Base-by-base conservation (phyloP, 2,888 invertebrate genomes). In the Dione juno region DNA sequence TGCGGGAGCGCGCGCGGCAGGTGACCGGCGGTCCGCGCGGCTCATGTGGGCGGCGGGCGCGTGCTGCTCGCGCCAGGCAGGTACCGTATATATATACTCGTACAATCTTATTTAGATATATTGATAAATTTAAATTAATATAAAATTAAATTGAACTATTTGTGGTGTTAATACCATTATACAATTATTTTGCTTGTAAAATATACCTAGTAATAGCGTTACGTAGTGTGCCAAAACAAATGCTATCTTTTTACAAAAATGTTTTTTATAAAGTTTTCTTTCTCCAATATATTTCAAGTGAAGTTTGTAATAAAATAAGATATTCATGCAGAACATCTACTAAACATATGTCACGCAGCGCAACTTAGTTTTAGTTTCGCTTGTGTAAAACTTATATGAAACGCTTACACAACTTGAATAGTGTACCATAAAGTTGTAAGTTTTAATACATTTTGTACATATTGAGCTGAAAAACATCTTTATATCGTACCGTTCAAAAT, bases 21-120 rank as follows among this genome's bases (percentile, higher is more conserved):
- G 92, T 91, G 91, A 91, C 93, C 90, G 89, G 75, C 89, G 90
- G 86, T 81, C 81, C 83, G 81, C 88, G 89, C 92, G 89, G 93
- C 93, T 88, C 86, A 91, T 92, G 93, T 93, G 93, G 93, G 93
- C 92, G 86, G 91, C 92, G 83, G 89, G 92, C 84, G 93, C 87
- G 82, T 93, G 93, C 90, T 93, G 93, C 93, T 90, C 92, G 88
- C 92, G 93, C 88, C 93, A 92, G 88, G 84, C 92, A 92, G 92
- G 93, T 92, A 65, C 73, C 67, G 86, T 71, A 50, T 21, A 21
- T n/a, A n/a, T n/a, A n/a, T n/a, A n/a, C n/a, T n/a, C n/a, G n/a
- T n/a, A n/a, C n/a, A n/a, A n/a, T n/a, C n/a, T n/a, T 16, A 19
- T 5, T 28, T 28, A 16, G 10, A 19, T 16, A 50, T 5, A 16